Evolutionary conservation across 2,113 vertebrate species (phyloP), one percentile per base, ranked within the genome.

Genomic region (Abramis brama): DNA sequence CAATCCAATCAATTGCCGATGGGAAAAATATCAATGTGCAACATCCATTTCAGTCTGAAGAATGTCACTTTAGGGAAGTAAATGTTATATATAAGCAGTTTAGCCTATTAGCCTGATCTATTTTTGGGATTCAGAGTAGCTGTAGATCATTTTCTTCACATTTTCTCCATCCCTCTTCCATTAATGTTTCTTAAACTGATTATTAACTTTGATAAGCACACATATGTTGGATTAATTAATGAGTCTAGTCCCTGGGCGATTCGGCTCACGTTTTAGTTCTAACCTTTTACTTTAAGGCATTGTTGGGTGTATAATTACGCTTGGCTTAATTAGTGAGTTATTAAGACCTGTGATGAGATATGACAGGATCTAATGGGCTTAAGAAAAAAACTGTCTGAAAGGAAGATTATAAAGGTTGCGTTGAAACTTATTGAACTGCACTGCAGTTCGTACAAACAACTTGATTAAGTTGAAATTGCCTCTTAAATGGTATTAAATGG

Each of bases 181-280:
- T 83, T 77, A 43, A 85, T 66, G 60, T 85, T 27, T 47, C 81
- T 88, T 91, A 91, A 91, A 88, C 90, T 88, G 89, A 93, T 88
- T 91, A 90, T 89, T 91, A 93, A 89, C 86, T 87, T 83, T 82
- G 85, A 87, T 82, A 87, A 91, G 90, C 71, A 87, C 86, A 91
- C 93, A 89, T 91, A 91, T 90, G 90, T 90, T 86, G 89, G 92
- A 93, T 93, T 89, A 93, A 94, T 93, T 93, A 93, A 87, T 88
- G 88, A 87, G 68, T 88, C 86, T 90, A 82, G 88, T 87, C 91
- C 91, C 90, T 76, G 79, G 89, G 91, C 87, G 79, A 79, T 75
- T 36, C 87, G 80, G 79, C 87, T 86, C 77, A 83, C 74, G 55
- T 88, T 89, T 90, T 74, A 89, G 90, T 81, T 89, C 91, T 90